Evolutionary conservation across 2,888 invertebrate genomes (phyloP).

Genomic region (Drosophila quasianomalipes): DNA sequence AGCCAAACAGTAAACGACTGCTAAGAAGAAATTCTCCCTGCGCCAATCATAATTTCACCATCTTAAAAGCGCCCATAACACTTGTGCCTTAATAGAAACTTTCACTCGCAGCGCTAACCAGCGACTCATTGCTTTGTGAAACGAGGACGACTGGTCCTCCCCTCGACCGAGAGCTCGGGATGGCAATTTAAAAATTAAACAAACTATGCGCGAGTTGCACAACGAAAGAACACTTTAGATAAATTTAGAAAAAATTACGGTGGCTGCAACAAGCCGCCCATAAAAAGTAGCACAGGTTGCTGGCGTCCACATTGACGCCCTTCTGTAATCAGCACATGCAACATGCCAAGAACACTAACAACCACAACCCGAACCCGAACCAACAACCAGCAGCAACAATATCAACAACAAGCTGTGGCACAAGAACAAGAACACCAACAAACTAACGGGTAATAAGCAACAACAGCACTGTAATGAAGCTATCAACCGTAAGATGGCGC

Average conservation of each 20-base stretch:
- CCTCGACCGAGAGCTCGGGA: slow-evolving; percentile 9
- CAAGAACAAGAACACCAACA: slow-evolving; percentile 21
- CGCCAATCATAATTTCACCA: slow-evolving; percentile 65
- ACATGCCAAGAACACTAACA: slow-evolving; percentile 52
- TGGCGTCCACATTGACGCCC: slow-evolving; percentile 60
- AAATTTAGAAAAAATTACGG: slow-evolving; percentile 69
- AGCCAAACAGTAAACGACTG: slow-evolving; percentile 11
- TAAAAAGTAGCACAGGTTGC: slow-evolving; percentile 64
- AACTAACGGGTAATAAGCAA: slow-evolving; percentile 66
- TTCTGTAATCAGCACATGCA: slow-evolving; percentile 71
- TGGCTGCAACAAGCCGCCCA: slow-evolving; percentile 45
- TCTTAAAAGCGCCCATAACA: slow-evolving; percentile 59
- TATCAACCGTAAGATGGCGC: slow-evolving; percentile 79
- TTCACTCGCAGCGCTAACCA: slow-evolving; percentile 63
- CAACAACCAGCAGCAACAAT: neutral
- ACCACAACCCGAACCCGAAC: slow-evolving; percentile 13
- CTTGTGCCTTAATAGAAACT: slow-evolving; percentile 52
- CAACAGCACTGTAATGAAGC: slow-evolving; percentile 76
- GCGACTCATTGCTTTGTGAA: slow-evolving; percentile 31
- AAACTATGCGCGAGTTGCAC: slow-evolving; percentile 29
- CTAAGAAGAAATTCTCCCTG: slow-evolving; percentile 22
- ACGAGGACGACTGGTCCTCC: slow-evolving; percentile 32
- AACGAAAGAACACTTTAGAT: slow-evolving; percentile 61
- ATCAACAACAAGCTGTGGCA: neutral
- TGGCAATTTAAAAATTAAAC: slow-evolving; percentile 71